Evolutionary conservation across 1,140 invertebrate species (phyloP).

Genomic region (Zaprionus kolodkinae): DNA sequence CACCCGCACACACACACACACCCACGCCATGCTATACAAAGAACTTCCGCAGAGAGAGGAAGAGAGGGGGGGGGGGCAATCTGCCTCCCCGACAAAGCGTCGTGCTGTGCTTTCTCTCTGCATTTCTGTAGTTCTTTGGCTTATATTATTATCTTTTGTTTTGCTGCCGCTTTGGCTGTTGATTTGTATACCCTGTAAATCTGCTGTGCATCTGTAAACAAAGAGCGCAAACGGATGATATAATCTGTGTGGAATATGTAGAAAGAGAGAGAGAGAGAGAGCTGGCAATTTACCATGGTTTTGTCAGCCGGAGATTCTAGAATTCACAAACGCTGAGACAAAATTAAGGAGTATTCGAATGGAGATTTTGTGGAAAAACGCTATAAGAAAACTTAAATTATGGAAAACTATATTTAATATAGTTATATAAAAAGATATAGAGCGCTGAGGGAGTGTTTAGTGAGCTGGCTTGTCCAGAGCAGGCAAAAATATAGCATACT

Average conservation of each 20-base stretch:
- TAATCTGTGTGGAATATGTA: constrained; percentile 1
- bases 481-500: too few relatives aligned
- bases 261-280: not conserved
- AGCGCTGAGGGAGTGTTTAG: too few relatives aligned
- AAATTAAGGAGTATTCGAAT: too few relatives aligned
- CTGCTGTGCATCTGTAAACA: not conserved
- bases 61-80: not conserved
- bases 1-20: not conserved
- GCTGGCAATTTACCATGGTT: not conserved
- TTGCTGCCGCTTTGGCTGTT: constrained; percentile 12
- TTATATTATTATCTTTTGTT: constrained; percentile 52
- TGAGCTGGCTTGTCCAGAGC: too few relatives aligned
- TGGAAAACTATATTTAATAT: too few relatives aligned
- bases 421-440: too few relatives aligned
- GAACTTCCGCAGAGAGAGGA: not conserved
- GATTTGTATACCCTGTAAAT: not conserved
- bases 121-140: constrained; percentile 34
- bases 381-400: too few relatives aligned
- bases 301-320: not conserved
- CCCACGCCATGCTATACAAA: not conserved
- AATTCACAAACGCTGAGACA: not conserved
- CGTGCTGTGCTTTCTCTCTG: constrained; percentile 31
- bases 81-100: not conserved
- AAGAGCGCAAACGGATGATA: not conserved
- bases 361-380: too few relatives aligned